Base-by-base conservation (phyloP, 2,888 invertebrate species). In the Autographa gamma region DNA sequence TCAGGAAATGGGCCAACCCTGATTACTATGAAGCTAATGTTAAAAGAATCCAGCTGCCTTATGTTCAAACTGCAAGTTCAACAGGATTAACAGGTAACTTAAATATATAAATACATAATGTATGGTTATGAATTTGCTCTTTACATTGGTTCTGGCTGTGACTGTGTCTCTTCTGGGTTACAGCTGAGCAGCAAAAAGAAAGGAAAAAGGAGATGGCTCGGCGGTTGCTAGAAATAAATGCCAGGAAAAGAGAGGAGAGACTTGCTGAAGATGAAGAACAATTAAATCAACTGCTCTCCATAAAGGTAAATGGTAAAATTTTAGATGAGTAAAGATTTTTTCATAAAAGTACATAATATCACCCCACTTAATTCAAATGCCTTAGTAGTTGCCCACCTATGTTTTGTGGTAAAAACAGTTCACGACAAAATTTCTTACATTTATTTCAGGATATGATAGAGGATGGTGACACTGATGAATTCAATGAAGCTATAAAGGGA, bases 211-310 rank as follows among this genome's bases (percentile, higher is more conserved):
- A 99, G 90, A 96, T 99, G 89, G 98, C 98, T 0, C 96, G 97
- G 58, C 96, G 99, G 32, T 93, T 99, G 66, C 97, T 98, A 63
- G 99, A 99, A 93, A 98, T 99, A 65, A 99, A 99, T 90, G 98
- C 98, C 0, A 96, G 98, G 63, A 98, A 98, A 89, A 96, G 99
- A 78, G 98, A 98, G 86, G 98, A 99, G 89, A 97, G 98, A 88
- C 94, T 99, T 38, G 97, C 97, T 5, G 98, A 98, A 88, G 99
- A 99, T 87, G 98, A 99, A 88, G 98, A 98, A 81, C 98, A 98
- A 87, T 90, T 99, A 52, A 97, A 97, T 85, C 97, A 98, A 82
- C 91, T 99, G 41, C 92, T 97, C 62, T 96, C 97, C 60, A 96
- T 98, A 72, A 97, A 98, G 91, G 98, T 94, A n/a, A n/a, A n/a